Evolutionary conservation across 2,113 vertebrate species (phyloP), one percentile per base, ranked within the genome.

Genomic region (Peromyscus polionotus): DNA sequence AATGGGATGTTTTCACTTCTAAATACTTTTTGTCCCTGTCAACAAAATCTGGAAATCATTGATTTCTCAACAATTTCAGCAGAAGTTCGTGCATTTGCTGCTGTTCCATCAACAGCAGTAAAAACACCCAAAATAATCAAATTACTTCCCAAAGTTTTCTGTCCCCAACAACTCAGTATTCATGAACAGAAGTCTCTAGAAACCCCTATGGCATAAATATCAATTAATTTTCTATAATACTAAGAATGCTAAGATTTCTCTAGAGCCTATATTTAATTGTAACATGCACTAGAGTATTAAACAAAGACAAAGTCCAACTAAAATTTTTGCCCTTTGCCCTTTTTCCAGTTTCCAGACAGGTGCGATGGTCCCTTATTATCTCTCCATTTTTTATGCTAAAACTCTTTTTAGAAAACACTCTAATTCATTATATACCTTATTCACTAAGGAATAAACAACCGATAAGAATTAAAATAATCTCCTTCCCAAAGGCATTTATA

Each of bases 401-500:
- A 72, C 39, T 95, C 80, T 95, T 97, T 97, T 96, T 95, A 97
- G 68, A 93, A 96, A 93, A 93, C 48, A 83, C 54, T 93, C 54
- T 95, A 90, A 87, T 96, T 97, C 89, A 93, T 97, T 95, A 93
- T 2, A 42, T 17, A 93, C 14, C 84, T 93, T 92, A 94, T 45
- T 81, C 95, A 79, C 76, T 77, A 77, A 96, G 51, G 36, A 73
- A 93, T 96, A 95, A 94, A 91, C 76, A 57, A 84, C n/a, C 94
- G 87, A 86, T 94, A 86, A 95, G 67, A 95, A 48, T 94, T 96
- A 86, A 95, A 97, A 95, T 97, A 96, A 75, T 65, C 86, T 94
- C 63, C 51, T 36, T 91, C 93, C 73, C 68, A 63, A 93, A 89
- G 77, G 28, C 51, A 85, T 97, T 96, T 97, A 42, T 86, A 96